Evolutionary conservation across 2,888 invertebrate genomes (phyloP).

Genomic region (Entomobrya proxima): DNA sequence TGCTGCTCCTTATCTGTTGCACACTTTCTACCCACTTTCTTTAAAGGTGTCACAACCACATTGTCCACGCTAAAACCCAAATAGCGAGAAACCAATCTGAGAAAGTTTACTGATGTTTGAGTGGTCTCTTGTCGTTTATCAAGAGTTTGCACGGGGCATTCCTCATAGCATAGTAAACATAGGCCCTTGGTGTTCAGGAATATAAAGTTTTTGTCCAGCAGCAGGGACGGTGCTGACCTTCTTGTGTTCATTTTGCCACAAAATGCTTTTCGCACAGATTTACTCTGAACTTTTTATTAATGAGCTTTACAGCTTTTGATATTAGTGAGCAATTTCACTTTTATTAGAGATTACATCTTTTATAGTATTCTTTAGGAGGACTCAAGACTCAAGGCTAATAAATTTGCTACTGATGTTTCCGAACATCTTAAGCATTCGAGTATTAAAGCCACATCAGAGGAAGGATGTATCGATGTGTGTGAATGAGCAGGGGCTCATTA

Average conservation of each 20-base stretch:
- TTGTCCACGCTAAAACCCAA: slow-evolving; percentile 37
- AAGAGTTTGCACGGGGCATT: slow-evolving; percentile 15
- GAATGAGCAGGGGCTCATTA: slow-evolving; percentile 17
- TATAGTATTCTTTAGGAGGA: neutral
- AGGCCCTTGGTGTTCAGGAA: slow-evolving; percentile 43
- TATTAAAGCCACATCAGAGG: slow-evolving; percentile 20
- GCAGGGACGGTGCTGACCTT: neutral
- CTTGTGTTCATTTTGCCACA: slow-evolving; percentile 9
- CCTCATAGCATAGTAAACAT: slow-evolving; percentile 41
- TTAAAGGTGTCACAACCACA: slow-evolving; percentile 14
- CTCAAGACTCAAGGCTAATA: too few species aligned
- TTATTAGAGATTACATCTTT: neutral
- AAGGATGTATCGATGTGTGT: slow-evolving; percentile 9
- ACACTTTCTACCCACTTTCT: slow-evolving; percentile 34
- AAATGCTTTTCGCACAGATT: too few species aligned
- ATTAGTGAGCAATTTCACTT: neutral
- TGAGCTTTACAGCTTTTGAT: neutral
- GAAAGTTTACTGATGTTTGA: slow-evolving; percentile 47
- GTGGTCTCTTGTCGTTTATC: neutral
- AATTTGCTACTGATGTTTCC: neutral
- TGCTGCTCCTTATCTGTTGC: neutral
- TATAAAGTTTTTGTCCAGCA: slow-evolving; percentile 21
- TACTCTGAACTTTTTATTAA: too few species aligned
- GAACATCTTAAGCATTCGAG: neutral
- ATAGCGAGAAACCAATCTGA: slow-evolving; percentile 29